Conservation (phyloP, 2,113 vertebrate species). For the Pholis gunnellus region DNA sequence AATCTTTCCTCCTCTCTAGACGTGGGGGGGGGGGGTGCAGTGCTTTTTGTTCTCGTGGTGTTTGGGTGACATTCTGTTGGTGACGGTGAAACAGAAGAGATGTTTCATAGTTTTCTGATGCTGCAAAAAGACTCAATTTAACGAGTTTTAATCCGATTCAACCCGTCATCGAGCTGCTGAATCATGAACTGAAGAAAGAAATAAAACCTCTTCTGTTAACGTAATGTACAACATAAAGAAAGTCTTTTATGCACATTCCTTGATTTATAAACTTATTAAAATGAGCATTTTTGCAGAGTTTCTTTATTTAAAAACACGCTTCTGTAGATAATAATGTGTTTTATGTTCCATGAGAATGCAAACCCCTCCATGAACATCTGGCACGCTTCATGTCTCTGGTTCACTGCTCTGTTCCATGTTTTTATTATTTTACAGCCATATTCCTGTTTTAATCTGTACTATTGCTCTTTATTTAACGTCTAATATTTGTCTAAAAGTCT, state of each 20-base stretch:
- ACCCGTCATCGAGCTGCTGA: not conserved
- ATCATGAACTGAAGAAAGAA: no score
- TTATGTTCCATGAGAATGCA: slow-evolving; percentile 3
- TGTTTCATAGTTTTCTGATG: not conserved
- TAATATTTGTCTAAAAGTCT: no score
- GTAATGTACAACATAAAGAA: not conserved
- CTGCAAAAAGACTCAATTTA: no score
- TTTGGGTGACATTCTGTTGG: no score
- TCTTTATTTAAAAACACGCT: not conserved
- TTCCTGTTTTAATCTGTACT: not conserved
- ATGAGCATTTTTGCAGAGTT: no score
- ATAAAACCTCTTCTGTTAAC: no score
- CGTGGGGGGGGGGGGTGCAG: no score
- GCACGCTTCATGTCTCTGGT: slow-evolving; percentile 21
- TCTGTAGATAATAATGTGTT: not conserved
- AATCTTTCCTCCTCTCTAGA: no score
- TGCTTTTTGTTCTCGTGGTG: no score
- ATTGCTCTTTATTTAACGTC: no score
- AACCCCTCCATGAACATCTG: slow-evolving; percentile 13
- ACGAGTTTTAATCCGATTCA: not conserved
- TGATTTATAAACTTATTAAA: slow-evolving; percentile 4
- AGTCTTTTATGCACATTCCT: not conserved
- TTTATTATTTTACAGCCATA: not conserved
- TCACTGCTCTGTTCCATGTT: not conserved
- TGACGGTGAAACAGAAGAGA: not conserved